Base-by-base conservation (phyloP, 1,140 invertebrate species). In the Drosophila auraria region DNA sequence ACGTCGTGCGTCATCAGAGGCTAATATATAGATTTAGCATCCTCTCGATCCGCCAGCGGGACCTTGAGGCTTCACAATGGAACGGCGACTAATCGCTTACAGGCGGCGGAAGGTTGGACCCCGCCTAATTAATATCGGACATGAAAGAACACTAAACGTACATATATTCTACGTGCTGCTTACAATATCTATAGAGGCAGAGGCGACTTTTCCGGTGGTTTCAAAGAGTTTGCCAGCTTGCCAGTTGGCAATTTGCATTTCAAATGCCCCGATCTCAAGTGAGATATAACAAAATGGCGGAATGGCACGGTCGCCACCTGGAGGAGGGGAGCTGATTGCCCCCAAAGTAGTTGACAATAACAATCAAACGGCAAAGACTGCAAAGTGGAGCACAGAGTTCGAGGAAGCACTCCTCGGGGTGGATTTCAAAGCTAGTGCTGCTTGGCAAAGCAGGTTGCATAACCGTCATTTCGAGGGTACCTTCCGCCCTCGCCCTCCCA, bases 251-350 rank as follows among this genome's bases (percentile, higher is more conserved):
- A 87, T 87, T 89, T 83, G 83, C 84, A 89, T 87, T 84, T 78
- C 62, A 89, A 87, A 87, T 83, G 77, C 51, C n/a, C 11, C 78
- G 84, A 89, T 84, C 86, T 72, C 64, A 50, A 76, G 79, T 66
- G 83, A 27, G 71, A 51, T 60, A 42, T 61, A 71, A 73, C 68
- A 50, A 77, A 78, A 83, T 83, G 82, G 81, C 45, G 27, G 57
- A 45, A 40, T 30, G n/a, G 42, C 36, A 20, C 36, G 9, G 75
- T 78, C 65, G 60, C 57, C 56, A 58, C 42, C 61, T 73, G 56
- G 64, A 61, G 25, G 33, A 56, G 30, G 25, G 15, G n/a, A 36
- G 25, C 14, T 68, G 57, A 77, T 77, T 61, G 70, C 70, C 63
- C 58, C 36, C 17, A 7, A 51, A 65, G 54, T 56, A 60, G 76